Percentiles rank a stretch among this genome's conserved stretches.
Conservation (phyloP, 2,888 invertebrate species). For the Eugnorisma glareosa region DNA sequence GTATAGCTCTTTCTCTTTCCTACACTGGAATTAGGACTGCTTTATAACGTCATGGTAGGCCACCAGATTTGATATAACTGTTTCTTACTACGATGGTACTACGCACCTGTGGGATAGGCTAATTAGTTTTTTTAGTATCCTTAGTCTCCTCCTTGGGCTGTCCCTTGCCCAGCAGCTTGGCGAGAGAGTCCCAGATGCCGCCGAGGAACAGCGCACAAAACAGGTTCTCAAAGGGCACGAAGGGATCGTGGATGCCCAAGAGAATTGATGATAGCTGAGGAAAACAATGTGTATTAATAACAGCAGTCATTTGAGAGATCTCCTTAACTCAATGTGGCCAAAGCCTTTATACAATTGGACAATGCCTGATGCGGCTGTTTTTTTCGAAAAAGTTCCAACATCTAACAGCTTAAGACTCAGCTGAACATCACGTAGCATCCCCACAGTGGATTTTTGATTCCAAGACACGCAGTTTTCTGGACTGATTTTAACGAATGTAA, state of each 20-base stretch:
- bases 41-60: too few species aligned
- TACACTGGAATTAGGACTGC: too few species aligned
- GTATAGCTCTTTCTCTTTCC: too few species aligned
- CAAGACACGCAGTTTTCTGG: background rate
- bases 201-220: conserved; percentile 99
- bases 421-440: background rate
- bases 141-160: conserved; percentile 95
- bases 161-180: conserved; percentile 95
- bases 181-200: conserved; percentile 99
- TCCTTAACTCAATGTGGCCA: background rate
- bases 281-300: conserved; percentile 2
- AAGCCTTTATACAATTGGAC: background rate
- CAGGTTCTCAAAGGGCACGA: conserved; percentile 99
- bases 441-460: background rate
- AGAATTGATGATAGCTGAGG: conserved; percentile 97
- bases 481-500: background rate
- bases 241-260: conserved; percentile 99
- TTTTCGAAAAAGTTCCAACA: background rate
- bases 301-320: background rate
- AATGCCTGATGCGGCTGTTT: background rate
- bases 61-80: background rate
- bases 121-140: conserved; percentile 96
- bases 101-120: conserved; percentile 71
- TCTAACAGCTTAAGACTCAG: background rate
- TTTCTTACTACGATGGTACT: background rate